Evolutionary conservation across 2,888 invertebrate species (phyloP), one percentile per base, ranked within the genome.

Genomic region (Microplitis manilae): DNA sequence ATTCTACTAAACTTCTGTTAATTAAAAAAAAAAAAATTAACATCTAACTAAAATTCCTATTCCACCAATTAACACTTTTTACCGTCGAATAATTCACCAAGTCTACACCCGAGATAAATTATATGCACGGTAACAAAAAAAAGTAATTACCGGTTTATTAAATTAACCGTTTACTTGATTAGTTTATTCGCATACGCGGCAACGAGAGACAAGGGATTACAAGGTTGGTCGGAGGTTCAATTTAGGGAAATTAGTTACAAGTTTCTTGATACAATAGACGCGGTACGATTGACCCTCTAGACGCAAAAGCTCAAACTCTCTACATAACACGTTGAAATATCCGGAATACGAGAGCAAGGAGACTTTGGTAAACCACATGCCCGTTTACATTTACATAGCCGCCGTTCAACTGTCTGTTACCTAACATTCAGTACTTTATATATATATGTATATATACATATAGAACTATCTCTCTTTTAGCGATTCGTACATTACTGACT

Each of bases 351-450:
- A 64, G 39, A 72, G 64, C 20, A 39, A 71, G 61, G 38, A 60
- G 60, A 20, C 17, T 72, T 15, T 15, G 62, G 72, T 41, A 40
- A 9, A 72, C 72, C 72, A 20, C 72, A 72, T 20, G 40, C 40
- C 61, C 72, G 62, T 72, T 72, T 72, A 72, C 72, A 72, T 72
- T 72, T 72, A 72, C 72, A 64, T 64, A 72, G 41, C 38, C n/a
- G 38, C 40, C 41, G 72, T 20, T 65, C 65, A 30, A 65, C 65
- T 65, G 65, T 65, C 65, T 65, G 65, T 65, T 65, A 72, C 38
- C 39, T 30, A 17, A 17, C 62, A 8, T 64, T 72, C 40, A 17
- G 72, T 41, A 41, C 17, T 50, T 13, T 41, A 50, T 50, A 5
- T 50, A 50, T 13, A 13, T 13, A 8, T 13, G 7, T 50, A 50